Evolutionary conservation across 2,888 invertebrate species (phyloP).

Genomic region (Xanthorhoe designata): DNA sequence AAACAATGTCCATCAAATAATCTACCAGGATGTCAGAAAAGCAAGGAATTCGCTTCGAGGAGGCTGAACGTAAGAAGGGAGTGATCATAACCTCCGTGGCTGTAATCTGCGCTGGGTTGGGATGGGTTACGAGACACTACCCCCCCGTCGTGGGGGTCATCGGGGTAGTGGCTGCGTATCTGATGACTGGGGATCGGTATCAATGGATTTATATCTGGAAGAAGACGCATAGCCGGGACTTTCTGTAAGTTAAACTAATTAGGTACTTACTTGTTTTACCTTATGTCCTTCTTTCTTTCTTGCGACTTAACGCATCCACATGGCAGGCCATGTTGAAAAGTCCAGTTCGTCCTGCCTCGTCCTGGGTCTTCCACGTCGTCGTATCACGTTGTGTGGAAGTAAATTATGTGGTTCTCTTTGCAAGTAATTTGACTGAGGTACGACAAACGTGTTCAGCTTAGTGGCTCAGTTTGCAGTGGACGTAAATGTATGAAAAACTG

Average conservation of each 20-base stretch:
- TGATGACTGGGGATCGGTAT: conserved; percentile 77
- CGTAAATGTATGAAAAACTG: too few relatives aligned
- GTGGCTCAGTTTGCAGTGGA: too few relatives aligned
- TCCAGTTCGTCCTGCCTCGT: too few relatives aligned
- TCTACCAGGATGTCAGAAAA: conserved; percentile 77
- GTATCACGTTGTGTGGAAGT: too few relatives aligned
- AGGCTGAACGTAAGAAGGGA: conserved; percentile 68
- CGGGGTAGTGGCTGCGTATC: conserved; percentile 60
- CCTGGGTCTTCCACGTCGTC: too few relatives aligned
- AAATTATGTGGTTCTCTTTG: too few relatives aligned
- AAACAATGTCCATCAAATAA: conserved; percentile 53
- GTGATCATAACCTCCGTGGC: conserved; percentile 62
- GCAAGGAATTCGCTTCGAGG: conserved; percentile 73
- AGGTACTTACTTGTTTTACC: too few relatives aligned
- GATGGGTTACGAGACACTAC: conserved; percentile 61
- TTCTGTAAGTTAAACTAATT: conserved; percentile 68
- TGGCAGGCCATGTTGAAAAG: too few relatives aligned
- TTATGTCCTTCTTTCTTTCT: too few relatives aligned
- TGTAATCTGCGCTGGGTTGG: conserved; percentile 51
- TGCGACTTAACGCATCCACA: too few relatives aligned
- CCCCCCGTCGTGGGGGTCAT: conserved; percentile 56
- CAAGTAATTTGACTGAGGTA: too few relatives aligned
- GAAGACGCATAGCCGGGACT: conserved; percentile 73
- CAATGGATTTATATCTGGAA: conserved; percentile 81
- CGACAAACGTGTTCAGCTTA: too few relatives aligned